These are phyloP conservation scores for Arothron firmamentum DNA, from an alignment of 2,113 vertebrate genomes.

Conservation along the genomic window DNA sequence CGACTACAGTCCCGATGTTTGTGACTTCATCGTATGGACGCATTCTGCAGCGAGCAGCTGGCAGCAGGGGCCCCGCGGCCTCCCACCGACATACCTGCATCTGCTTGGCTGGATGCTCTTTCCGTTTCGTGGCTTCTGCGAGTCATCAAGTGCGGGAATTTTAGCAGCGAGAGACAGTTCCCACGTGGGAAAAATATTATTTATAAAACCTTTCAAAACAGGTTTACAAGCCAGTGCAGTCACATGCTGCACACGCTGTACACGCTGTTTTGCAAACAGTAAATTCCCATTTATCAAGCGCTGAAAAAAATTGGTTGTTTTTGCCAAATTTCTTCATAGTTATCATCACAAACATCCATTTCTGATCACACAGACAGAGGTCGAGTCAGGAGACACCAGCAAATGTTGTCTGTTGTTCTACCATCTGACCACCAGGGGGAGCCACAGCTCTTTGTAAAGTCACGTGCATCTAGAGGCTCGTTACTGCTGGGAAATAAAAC, in stretches of 20 bases:
- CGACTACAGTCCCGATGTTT: conserved; percentile 74
- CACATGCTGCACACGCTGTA: too few species aligned
- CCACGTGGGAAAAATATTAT: background rate
- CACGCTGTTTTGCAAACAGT: too few species aligned
- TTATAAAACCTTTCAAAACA: too few species aligned
- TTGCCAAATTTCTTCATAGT: too few species aligned
- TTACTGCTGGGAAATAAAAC: too few species aligned
- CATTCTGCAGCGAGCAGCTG: conserved; percentile 67
- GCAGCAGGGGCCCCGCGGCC: conserved; percentile 63
- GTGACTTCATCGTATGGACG: conserved; percentile 75
- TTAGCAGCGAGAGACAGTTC: conserved; percentile 24
- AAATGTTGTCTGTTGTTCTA: background rate
- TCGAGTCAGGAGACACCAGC: too few species aligned
- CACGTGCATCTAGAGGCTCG: background rate
- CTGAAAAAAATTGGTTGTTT: too few species aligned
- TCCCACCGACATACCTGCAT: conserved; percentile 76
- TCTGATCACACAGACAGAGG: too few species aligned
- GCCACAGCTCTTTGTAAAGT: background rate
- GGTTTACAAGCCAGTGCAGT: too few species aligned
- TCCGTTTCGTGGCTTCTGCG: conserved; percentile 50
- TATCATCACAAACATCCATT: too few species aligned
- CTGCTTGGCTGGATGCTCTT: conserved; percentile 58
- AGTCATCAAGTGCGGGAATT: conserved; percentile 35
- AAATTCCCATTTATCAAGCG: too few species aligned
- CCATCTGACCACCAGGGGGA: conserved; percentile 6